These are phyloP conservation scores for Clarias pachynema DNA, from an alignment of 2,797 vertebrate genomes.

Conservation along the genomic window DNA sequence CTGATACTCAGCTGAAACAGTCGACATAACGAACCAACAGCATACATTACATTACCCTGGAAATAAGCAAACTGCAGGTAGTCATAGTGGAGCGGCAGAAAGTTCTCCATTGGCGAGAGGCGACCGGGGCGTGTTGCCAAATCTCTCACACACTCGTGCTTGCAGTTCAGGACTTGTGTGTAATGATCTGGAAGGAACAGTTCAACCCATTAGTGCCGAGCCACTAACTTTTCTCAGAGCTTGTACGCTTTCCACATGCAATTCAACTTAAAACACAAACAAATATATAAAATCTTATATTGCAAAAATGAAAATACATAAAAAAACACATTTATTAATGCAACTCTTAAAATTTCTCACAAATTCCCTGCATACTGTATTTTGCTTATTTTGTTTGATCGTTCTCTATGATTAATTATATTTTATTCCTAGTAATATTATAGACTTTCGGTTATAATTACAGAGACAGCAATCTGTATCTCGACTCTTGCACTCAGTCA, in stretches of 20 bases:
- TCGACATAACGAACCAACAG: constrained; percentile 54
- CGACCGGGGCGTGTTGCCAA: constrained; percentile 91
- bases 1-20: constrained; percentile 53
- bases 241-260: neutral
- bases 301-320: neutral
- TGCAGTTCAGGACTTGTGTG: constrained; percentile 90
- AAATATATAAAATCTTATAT: too few relatives aligned
- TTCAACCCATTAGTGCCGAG: neutral
- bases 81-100: constrained; percentile 93
- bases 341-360: neutral
- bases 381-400: neutral
- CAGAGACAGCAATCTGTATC: neutral
- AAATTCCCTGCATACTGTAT: neutral
- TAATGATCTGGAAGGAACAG: constrained; percentile 85
- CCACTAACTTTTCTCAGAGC: neutral
- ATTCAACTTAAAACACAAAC: neutral
- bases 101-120: constrained; percentile 93
- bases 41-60: constrained; percentile 74
- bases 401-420: neutral
- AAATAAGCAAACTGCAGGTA: constrained; percentile 96
- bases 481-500: neutral
- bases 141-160: constrained; percentile 92
- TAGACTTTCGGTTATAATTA: neutral
- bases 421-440: neutral
- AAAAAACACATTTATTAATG: neutral